Conservation (phyloP, 1,140 invertebrate genomes). For the Drosophila orena region DNA sequence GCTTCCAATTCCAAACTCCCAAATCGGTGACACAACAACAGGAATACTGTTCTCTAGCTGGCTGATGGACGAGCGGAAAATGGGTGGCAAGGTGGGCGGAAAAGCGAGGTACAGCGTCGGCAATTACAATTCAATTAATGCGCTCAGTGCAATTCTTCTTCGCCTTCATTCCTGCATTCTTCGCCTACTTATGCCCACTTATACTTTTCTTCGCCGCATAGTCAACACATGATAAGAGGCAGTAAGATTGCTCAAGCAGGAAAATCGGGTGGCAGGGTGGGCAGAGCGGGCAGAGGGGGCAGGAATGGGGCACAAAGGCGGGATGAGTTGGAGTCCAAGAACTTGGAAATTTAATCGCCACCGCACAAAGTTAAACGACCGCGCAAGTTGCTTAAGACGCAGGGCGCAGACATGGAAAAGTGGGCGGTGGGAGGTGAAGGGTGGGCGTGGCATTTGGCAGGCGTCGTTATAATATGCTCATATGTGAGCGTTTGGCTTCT, state of each 20-base stretch:
- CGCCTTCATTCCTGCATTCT: slow-evolving; percentile 17
- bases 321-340: slow-evolving; percentile 55
- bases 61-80: not conserved
- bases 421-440: not conserved
- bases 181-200: slow-evolving; percentile 21
- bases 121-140: slow-evolving; percentile 83
- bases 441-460: slow-evolving; percentile 1
- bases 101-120: slow-evolving; percentile 22
- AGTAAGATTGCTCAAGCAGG: slow-evolving; percentile 21
- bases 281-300: slow-evolving; percentile 20
- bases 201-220: slow-evolving; percentile 59
- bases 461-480: slow-evolving; percentile 69
- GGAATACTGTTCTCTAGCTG: slow-evolving; percentile 7
- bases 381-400: slow-evolving; percentile 69
- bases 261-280: not conserved
- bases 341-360: slow-evolving; percentile 74
- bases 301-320: not conserved
- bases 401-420: slow-evolving; percentile 1
- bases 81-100: slow-evolving; percentile 1
- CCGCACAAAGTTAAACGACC: slow-evolving; percentile 77
- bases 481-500: slow-evolving; percentile 55
- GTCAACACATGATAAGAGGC: slow-evolving; percentile 76
- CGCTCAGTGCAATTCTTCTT: slow-evolving; percentile 68
- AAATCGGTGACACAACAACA: slow-evolving; percentile 45
- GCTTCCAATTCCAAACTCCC: slow-evolving; percentile 36